These are phyloP conservation scores for Emydoidea blandingii DNA, from an alignment of 2,797 vertebrate species.

Conservation along the genomic window DNA sequence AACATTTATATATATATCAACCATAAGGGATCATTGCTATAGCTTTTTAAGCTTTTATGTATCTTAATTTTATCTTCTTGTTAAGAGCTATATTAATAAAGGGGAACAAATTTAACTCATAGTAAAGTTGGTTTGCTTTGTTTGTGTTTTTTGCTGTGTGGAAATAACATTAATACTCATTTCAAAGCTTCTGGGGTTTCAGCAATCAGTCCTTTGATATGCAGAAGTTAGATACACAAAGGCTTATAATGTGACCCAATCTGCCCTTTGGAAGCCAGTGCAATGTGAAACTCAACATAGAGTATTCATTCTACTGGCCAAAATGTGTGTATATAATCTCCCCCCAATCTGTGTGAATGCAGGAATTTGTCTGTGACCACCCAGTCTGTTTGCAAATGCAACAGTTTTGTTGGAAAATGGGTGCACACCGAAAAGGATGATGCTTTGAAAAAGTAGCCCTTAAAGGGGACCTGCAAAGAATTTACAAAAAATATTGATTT, in stretches of 20 bases:
- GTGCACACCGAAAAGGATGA: not conserved
- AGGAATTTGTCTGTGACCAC: too few relatives aligned
- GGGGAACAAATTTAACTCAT: slow-evolving; percentile 34
- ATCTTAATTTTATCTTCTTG: not conserved
- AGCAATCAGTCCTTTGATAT: slow-evolving; percentile 49
- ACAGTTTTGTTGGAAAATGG: not conserved
- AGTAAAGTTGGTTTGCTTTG: slow-evolving; percentile 37
- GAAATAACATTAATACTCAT: slow-evolving; percentile 54
- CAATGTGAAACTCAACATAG: not conserved
- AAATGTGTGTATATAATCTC: too few relatives aligned
- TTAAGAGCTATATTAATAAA: slow-evolving; percentile 19
- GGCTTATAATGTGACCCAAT: not conserved
- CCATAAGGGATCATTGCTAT: not conserved
- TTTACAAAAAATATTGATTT: not conserved
- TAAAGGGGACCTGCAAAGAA: not conserved
- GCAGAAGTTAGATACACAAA: not conserved
- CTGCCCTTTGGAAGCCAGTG: not conserved
- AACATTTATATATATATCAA: not conserved
- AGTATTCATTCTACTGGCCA: too few relatives aligned
- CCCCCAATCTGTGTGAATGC: too few relatives aligned
- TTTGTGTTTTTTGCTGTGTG: slow-evolving; percentile 47
- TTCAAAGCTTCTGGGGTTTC: slow-evolving; percentile 61
- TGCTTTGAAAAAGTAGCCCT: not conserved
- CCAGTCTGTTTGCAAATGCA: not conserved
- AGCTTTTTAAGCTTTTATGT: not conserved